A percentile compares a stretch with the other conserved stretches of the same genome.
Conservation (phyloP, 1,140 invertebrate species). For the Apis cerana region DNA sequence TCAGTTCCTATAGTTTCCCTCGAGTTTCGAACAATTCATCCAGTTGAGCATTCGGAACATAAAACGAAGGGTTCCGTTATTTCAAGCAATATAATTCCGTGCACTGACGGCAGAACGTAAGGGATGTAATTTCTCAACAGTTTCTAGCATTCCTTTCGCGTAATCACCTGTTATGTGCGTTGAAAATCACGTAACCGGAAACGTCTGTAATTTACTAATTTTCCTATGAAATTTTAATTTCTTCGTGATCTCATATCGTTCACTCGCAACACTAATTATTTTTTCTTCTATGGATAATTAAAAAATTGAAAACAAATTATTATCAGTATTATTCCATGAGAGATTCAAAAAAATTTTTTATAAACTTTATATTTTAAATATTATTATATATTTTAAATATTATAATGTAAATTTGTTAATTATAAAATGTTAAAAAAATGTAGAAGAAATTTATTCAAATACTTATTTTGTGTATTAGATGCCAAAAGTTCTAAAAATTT, state of each 20-base stretch:
- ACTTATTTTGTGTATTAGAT: too few species aligned
- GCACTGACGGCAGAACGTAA: neutral
- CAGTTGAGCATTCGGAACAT: neutral
- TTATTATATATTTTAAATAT: too few species aligned
- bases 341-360: too few species aligned
- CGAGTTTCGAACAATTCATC: constrained; percentile 8
- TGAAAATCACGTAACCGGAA: constrained; percentile 21
- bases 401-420: too few species aligned
- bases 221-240: constrained; percentile 18
- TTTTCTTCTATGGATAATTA: neutral
- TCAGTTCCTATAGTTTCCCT: neutral
- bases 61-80: constrained; percentile 26
- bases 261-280: too few species aligned
- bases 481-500: too few species aligned
- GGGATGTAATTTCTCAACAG: constrained; percentile 38
- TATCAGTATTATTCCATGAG: accelerated
- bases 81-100: constrained; percentile 23
- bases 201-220: constrained; percentile 29
- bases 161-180: constrained; percentile 31
- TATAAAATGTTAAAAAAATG: too few species aligned
- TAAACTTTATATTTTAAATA: too few species aligned
- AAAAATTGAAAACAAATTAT: neutral
- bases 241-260: neutral
- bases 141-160: constrained; percentile 19
- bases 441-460: too few species aligned